Evolutionary conservation across 1,140 invertebrate species (phyloP), one percentile per base, ranked within the genome.

Genomic region (Pseudomyrmex flavicornis): DNA sequence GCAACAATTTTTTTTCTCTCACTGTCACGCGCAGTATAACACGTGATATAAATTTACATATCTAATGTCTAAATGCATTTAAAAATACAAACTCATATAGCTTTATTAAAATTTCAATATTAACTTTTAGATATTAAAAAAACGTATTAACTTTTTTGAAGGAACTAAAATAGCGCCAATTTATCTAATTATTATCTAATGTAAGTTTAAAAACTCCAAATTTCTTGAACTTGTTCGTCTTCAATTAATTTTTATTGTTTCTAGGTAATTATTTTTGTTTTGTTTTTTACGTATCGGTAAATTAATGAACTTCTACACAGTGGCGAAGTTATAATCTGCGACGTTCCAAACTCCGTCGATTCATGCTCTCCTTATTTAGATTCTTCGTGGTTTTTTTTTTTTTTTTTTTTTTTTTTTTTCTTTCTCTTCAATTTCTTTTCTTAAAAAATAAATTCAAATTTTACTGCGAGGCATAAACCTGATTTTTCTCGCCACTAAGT

Each of bases 21-120:
- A 20, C n/a, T 10, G n/a, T 15, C 65, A 35, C 44, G 26, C 17
- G 22, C 12, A 22, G 2, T 79, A 79, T 65, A 35, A 35, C 35
- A 35, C 35, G 35, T 35, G 35, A 58, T 58, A 70, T 69, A 79
- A 79, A 70, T 58, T 26, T 70, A 58, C 69, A 79, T 69, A 69
- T 44, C 9, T 79, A 79, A 79, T 70, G 35, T 70, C 35, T 70
- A 70, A 22, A 48, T 48, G 7, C 35, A 13, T 26, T 69, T 79
- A 79, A 48, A 35, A 10, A 69, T 48, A 69, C 56, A 69, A 22
- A 58, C 0, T 15, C 20, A 69, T 79, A 69, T 79, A 69, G 17
- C 3, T n/a, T 2, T n/a, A 26, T 48, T 20, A 10, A 46, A 79
- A 15, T 35, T 35, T 69, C 35, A 20, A 22, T 58, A 58, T 1